Conservation (phyloP, 2,888 invertebrate genomes). For the Celastrina argiolus region DNA sequence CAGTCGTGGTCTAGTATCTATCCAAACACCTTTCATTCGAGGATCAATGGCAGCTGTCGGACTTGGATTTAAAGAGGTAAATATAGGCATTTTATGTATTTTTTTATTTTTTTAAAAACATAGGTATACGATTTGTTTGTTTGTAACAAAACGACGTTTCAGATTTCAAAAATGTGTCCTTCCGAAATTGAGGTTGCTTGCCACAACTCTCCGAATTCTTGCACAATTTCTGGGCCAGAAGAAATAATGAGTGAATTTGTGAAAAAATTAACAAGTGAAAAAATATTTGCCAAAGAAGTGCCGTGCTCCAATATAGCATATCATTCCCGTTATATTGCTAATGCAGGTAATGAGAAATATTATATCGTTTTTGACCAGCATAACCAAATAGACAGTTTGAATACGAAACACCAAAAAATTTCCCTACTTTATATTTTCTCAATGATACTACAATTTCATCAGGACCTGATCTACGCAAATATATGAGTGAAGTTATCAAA, state of each 20-base stretch:
- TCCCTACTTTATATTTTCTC: too few relatives aligned
- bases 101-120: not conserved
- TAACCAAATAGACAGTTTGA: too few relatives aligned
- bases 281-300: conserved; percentile 64
- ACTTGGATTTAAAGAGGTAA: conserved; percentile 72
- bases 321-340: conserved; percentile 89
- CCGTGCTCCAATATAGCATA: conserved; percentile 91
- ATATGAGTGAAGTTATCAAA: conserved; percentile 77
- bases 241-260: conserved; percentile 77
- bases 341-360: too few relatives aligned
- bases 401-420: too few relatives aligned
- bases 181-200: conserved; percentile 25
- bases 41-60: conserved; percentile 95
- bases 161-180: conserved; percentile 63
- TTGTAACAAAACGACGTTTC: too few relatives aligned
- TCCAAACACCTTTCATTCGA: conserved; percentile 81
- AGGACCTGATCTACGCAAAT: conserved; percentile 74
- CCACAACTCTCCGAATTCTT: not conserved
- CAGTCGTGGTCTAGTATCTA: conserved; percentile 86
- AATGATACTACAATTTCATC: not conserved
- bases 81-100: too few relatives aligned
- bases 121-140: too few relatives aligned
- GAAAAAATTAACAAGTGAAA: conserved; percentile 51
- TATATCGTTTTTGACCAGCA: too few relatives aligned
- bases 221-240: conserved; percentile 10